Evolutionary conservation across 2,797 vertebrate species (phyloP).

Genomic region (Tangara arthus): DNA sequence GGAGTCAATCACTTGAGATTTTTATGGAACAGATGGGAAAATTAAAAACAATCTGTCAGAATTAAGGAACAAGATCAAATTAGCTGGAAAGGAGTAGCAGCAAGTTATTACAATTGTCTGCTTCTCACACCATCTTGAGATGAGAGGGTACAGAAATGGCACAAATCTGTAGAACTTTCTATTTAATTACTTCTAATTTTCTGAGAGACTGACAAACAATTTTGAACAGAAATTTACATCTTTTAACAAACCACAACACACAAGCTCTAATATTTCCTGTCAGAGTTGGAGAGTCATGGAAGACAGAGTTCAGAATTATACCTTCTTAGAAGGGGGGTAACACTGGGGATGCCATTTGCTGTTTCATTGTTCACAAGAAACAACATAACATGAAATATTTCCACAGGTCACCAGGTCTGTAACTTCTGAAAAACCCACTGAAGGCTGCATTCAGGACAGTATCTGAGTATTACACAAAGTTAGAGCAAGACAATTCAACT

Average conservation of each 20-base stretch:
- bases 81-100: constrained; percentile 69
- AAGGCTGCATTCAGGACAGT: neutral
- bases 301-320: neutral
- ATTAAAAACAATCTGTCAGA: constrained; percentile 74
- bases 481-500: neutral
- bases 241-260: constrained; percentile 19
- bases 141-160: constrained; percentile 57
- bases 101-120: constrained; percentile 71
- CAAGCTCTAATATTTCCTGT: neutral
- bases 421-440: neutral
- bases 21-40: constrained; percentile 74
- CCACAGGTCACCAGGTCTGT: neutral
- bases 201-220: constrained; percentile 30
- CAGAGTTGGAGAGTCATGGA: neutral
- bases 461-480: neutral
- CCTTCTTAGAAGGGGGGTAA: neutral
- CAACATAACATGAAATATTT: neutral
- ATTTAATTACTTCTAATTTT: constrained; percentile 59
- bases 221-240: constrained; percentile 41
- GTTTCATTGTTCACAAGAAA: neutral
- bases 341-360: neutral
- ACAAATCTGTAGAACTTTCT: constrained; percentile 61
- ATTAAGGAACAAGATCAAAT: constrained; percentile 73
- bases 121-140: constrained; percentile 71
- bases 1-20: constrained; percentile 62